Evolutionary conservation across 2,888 invertebrate genomes (phyloP).

Genomic region (Gonocerus acuteangulatus): DNA sequence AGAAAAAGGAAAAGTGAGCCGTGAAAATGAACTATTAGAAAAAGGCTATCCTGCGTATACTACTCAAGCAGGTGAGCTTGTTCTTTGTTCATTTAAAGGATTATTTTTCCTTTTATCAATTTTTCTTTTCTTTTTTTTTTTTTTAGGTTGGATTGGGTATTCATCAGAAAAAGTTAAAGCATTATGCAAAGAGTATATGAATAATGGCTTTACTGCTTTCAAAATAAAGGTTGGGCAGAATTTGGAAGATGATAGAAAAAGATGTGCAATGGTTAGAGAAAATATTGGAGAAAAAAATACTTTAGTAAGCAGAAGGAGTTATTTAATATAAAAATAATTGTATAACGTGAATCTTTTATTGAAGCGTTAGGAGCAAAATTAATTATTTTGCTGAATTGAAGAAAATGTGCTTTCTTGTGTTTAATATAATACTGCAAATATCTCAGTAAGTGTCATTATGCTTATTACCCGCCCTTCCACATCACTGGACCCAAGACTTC

Average conservation of each 20-base stretch:
- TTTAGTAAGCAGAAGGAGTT: constrained; percentile 57
- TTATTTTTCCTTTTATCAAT: neutral
- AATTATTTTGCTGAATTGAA: no score
- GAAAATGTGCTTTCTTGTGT: no score
- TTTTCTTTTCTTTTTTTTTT: neutral
- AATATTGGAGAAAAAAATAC: constrained; percentile 66
- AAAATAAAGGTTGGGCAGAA: constrained; percentile 85
- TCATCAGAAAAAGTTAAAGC: constrained; percentile 62
- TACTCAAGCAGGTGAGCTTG: constrained; percentile 64
- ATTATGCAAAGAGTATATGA: constrained; percentile 63
- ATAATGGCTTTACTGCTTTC: constrained; percentile 70
- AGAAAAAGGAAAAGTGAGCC: constrained; percentile 50
- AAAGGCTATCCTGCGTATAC: constrained; percentile 82
- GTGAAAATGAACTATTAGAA: constrained; percentile 55
- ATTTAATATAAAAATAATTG: constrained; percentile 1
- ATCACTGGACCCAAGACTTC: no score
- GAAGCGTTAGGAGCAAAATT: no score
- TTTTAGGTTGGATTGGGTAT: constrained; percentile 75
- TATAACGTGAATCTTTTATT: no score
- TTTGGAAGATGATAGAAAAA: constrained; percentile 64
- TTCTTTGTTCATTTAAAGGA: neutral
- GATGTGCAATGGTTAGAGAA: constrained; percentile 65
- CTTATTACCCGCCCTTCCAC: no score
- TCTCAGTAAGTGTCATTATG: no score
- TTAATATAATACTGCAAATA: no score